Base-by-base conservation (phyloP, 2,797 vertebrate genomes). In the Lindbergichthys nudifrons region DNA sequence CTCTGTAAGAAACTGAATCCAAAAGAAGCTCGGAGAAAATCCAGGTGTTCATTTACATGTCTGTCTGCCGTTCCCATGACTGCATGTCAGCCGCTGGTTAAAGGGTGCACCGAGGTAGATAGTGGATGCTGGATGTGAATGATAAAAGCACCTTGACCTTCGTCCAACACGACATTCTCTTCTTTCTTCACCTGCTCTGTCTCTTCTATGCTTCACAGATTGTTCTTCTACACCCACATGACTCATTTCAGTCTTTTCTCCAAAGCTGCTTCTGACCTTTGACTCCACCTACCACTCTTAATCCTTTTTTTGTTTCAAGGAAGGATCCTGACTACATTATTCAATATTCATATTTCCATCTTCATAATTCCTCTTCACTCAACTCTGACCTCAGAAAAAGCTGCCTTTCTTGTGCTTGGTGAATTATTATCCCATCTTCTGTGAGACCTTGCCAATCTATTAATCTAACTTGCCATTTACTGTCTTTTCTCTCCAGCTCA, bases 381-480 rank as follows among this genome's bases (percentile, higher is more conserved):
- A 93, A 92, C 92, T 94, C 85, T 89, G 89, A 94, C 93, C 92
- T 88, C 70, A 83, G 80, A 92, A 88, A 91, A 90, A 86, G 80
- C 84, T 73, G 77, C 83, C 82, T 92, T 91, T 89, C 90, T 90
- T 89, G 87, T 80, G 81, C 88, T 76, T 80, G 80, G 82, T 88
- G 90, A 93, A 94, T 93, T 92, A 93, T 93, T 90, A 92, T 91
- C 87, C 90, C 83, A 89, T 92, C 86, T 90, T 87, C 87, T 87
- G 80, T 87, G 89, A 87, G 87, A 89, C 89, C 89, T 86, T 90
- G 88, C 87, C 92, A 93, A 93, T 95, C 94, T 94, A 93, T 94
- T 94, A 91, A 95, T 95, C 93, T 92, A 92, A 93, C 92, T 94
- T 93, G 88, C 93, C 93, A 93, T 94, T 94, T 92, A 91, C 92